These are phyloP conservation scores for Zapornia atra DNA, from an alignment of 2,113 vertebrate species.

Conservation along the genomic window DNA sequence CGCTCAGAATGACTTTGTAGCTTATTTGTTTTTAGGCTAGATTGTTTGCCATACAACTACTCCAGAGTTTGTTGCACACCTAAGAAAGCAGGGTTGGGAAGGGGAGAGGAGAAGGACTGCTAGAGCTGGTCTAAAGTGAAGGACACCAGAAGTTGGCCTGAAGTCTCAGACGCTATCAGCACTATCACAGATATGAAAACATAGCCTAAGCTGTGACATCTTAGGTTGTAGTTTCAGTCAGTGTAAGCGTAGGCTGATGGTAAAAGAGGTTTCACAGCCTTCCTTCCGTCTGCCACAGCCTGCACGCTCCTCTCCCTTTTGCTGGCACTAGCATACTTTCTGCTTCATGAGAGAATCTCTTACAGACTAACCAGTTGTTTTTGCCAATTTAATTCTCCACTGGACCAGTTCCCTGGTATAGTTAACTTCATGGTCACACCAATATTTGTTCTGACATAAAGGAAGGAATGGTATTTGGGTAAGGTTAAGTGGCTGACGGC, in stretches of 20 bases:
- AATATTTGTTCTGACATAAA: slow-evolving; percentile 26
- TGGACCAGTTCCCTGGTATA: neutral
- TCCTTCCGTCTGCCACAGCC: neutral
- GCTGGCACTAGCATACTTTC: slow-evolving; percentile 18
- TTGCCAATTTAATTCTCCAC: slow-evolving; percentile 22
- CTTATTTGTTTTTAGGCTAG: neutral
- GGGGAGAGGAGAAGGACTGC: neutral
- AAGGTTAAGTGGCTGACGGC: neutral
- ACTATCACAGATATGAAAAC: neutral
- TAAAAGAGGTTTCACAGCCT: slow-evolving; percentile 48
- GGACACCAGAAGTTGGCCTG: neutral
- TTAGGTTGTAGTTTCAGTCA: slow-evolving; percentile 22
- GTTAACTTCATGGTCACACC: slow-evolving; percentile 4
- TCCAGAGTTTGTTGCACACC: fast-evolving
- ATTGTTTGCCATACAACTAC: neutral
- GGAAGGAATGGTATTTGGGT: neutral
- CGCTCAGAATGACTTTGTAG: neutral
- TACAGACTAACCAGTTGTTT: slow-evolving; percentile 47
- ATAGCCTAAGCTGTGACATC: neutral
- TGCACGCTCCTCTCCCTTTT: neutral
- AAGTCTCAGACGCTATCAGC: neutral
- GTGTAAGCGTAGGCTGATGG: slow-evolving; percentile 22
- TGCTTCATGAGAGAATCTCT: neutral
- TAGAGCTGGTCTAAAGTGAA: neutral
- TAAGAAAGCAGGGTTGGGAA: neutral